A percentile compares a stretch with the other conserved stretches of the same genome.
Conservation (phyloP, 2,888 invertebrate genomes). For the Amphimallon solstitiale region DNA sequence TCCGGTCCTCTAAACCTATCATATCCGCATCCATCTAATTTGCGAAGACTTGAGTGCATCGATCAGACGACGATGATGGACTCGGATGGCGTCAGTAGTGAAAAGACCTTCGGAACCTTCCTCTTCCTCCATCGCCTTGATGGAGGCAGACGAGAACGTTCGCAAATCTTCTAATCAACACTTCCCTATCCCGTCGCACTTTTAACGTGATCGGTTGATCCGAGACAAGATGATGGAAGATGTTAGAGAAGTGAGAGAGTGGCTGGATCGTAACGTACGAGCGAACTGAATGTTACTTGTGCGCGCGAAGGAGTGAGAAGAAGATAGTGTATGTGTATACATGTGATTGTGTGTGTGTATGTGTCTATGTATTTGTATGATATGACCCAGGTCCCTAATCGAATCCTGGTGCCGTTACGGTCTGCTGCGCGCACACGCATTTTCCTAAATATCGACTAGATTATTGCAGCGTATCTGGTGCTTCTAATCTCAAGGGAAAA, state of each 20-base stretch:
- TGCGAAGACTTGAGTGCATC: conserved; percentile 24
- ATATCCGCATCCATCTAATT: conserved; percentile 37
- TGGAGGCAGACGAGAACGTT: conserved; percentile 16
- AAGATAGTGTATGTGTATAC: not conserved
- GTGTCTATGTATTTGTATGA: not conserved
- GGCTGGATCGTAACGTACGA: conserved; percentile 10
- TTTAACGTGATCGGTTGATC: conserved; percentile 41
- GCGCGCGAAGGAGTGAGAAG: too few species aligned
- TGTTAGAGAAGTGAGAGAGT: conserved; percentile 25
- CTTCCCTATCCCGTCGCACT: conserved; percentile 35
- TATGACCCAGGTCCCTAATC: conserved; percentile 27
- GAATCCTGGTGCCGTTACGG: conserved; percentile 30
- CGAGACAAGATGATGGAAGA: conserved; percentile 37
- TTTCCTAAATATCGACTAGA: conserved; percentile 34
- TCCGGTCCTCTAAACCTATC: conserved; percentile 24
- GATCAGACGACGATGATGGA: conserved; percentile 28
- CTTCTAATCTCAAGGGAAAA: conserved; percentile 8
- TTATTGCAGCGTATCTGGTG: conserved; percentile 32
- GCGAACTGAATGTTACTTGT: not conserved
- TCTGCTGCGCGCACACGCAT: conserved; percentile 26
- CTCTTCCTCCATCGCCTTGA: not conserved
- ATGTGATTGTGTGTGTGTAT: too few species aligned
- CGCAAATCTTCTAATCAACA: conserved; percentile 42
- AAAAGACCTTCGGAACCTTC: conserved; percentile 10
- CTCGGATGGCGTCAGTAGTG: conserved; percentile 16